These are phyloP conservation scores for Onychomys leucogaster DNA, from an alignment of 2,797 vertebrate species.

Conservation along the genomic window DNA sequence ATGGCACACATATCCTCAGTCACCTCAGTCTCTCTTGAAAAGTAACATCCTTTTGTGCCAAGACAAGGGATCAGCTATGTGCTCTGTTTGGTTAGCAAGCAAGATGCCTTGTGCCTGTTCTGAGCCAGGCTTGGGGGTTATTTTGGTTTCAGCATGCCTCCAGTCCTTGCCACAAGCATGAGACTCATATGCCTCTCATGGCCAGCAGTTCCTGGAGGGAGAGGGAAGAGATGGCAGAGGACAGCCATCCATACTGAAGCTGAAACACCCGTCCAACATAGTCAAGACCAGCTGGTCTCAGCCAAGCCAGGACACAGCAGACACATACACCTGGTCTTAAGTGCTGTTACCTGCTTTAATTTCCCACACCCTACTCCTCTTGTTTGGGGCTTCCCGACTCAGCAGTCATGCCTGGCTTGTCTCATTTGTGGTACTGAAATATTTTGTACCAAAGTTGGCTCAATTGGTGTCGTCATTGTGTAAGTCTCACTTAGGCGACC, in stretches of 20 bases:
- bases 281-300: not conserved
- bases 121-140: not conserved
- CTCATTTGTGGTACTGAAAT: not conserved
- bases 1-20: accelerated
- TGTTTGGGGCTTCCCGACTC: not conserved
- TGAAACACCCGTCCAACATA: not conserved
- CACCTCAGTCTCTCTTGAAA: accelerated
- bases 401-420: not conserved
- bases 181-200: not conserved
- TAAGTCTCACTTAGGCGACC: not conserved
- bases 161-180: not conserved
- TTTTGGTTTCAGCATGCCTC: not conserved
- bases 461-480: no score
- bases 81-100: not conserved
- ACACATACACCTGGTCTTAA: not conserved
- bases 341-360: not conserved
- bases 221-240: not conserved
- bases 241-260: not conserved
- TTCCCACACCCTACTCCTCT: no score
- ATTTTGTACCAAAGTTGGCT: not conserved
- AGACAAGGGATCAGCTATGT: not conserved
- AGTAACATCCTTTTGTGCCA: not conserved
- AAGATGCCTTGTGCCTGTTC: not conserved
- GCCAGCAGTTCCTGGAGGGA: not conserved
- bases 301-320: not conserved